Base-by-base conservation (phyloP, 2,113 vertebrate species). In the Paralichthys olivaceus region DNA sequence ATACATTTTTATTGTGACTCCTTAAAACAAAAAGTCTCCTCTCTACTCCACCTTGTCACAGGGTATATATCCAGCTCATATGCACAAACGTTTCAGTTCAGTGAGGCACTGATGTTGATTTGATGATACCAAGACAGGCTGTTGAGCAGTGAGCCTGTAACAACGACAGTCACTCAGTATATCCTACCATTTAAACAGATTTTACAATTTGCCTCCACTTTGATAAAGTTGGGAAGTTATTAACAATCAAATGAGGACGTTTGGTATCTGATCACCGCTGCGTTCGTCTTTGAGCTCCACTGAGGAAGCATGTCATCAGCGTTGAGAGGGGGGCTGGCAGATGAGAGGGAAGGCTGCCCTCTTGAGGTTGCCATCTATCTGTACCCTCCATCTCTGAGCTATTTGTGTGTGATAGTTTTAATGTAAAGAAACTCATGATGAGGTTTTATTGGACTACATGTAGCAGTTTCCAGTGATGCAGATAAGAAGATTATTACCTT, bases 401-500 rank as follows among this genome's bases (percentile, higher is more conserved):
- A 29, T 49, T 7, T 49, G 17, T 6, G 4, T 34, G n/a, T n/a
- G 15, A 20, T 19, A 7, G 14, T 53, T 61, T 72, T 59, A 23
- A 7, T 47, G 12, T 17, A 65, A 37, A 17, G 20, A 1, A 54
- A 12, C 14, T 53, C 13, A 5, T 22, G 15, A 29, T 32, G 49
- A 51, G 25, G 37, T 56, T 55, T 15, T 23, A 23, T 20, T 49
- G 8, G 37, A 66, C 53, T 70, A 45, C 11, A 58, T 12, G 13
- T 19, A 6, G 2, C 0, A 56, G 32, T 7, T 47, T 60, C 60
- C n/a, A 55, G 6, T 32, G 14, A 60, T 15, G 23, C 54, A 37
- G 12, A 58, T 34, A 19, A 55, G 28, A 66, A 56, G 49, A 83
- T 53, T 25, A 22, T 60, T 94, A 97, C 96, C 95, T 97, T 96